Percentiles rank a stretch among this genome's conserved stretches.
phyloP scores from a whole-genome alignment of 2,888 invertebrate species.

The Diplazon laetatorius region DNA sequence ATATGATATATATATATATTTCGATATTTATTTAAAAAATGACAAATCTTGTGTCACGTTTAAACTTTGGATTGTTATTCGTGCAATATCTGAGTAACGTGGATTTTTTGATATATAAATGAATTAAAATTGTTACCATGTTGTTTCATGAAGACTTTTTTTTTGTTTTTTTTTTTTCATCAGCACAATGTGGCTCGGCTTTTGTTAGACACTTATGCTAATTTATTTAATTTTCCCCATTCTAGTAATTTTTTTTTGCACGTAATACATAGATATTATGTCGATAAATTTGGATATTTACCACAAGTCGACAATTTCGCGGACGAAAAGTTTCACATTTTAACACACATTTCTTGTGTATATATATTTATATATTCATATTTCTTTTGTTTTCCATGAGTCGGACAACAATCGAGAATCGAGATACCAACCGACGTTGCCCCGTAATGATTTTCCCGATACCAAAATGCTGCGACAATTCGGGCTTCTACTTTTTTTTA shows the following conservation, averaged over 20 bases:
- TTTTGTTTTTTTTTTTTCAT: too few relatives aligned
- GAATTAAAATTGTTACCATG: too few relatives aligned
- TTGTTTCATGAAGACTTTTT: too few relatives aligned
- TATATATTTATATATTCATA: not conserved
- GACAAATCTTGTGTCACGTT: too few relatives aligned
- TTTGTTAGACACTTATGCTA: too few relatives aligned
- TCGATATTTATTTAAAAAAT: too few relatives aligned
- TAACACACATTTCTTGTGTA: not conserved
- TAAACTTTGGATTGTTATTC: too few relatives aligned
- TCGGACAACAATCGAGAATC: conserved; percentile 1
- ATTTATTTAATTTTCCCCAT: not conserved
- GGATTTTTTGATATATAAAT: too few relatives aligned
- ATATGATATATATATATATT: not conserved
- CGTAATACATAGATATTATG: not conserved
- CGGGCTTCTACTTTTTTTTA: not conserved
- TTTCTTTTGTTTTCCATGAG: not conserved
- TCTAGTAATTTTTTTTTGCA: not conserved
- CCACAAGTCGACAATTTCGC: not conserved
- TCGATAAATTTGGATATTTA: not conserved
- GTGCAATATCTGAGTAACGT: too few relatives aligned
- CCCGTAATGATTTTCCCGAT: not conserved
- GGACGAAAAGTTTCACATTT: not conserved
- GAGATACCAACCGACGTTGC: not conserved
- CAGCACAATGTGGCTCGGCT: too few relatives aligned
- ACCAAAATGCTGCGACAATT: not conserved